Evolutionary conservation across 2,797 vertebrate genomes (phyloP).

Genomic region (Hybognathus amarus): DNA sequence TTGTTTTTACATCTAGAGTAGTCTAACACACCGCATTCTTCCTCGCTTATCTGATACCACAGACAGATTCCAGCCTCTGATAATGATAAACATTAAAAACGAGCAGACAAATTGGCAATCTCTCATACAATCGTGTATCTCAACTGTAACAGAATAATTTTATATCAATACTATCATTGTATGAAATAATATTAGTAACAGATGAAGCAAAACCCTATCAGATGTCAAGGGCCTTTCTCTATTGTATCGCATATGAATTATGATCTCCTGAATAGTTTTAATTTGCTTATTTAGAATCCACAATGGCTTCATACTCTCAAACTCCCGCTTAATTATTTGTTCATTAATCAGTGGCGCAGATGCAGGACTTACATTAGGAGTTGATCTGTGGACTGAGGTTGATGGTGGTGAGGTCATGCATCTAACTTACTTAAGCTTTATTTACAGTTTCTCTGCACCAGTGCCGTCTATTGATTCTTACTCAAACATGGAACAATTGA

Average conservation of each 20-base stretch:
- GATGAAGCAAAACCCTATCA: slow-evolving; percentile 30
- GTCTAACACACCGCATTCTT: slow-evolving; percentile 23
- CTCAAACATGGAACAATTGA: slow-evolving; percentile 36
- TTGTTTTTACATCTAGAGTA: slow-evolving; percentile 4
- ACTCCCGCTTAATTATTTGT: neutral
- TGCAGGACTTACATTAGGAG: neutral
- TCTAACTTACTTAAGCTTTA: slow-evolving; percentile 28
- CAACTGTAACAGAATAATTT: slow-evolving; percentile 12
- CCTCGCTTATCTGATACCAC: slow-evolving; percentile 35
- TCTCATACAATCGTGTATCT: slow-evolving; percentile 5
- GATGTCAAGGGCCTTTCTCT: neutral
- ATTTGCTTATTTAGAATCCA: slow-evolving; percentile 31
- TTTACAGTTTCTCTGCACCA: slow-evolving; percentile 34
- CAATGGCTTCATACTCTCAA: slow-evolving; percentile 1
- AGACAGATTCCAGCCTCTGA: slow-evolving; percentile 25
- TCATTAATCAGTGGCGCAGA: slow-evolving; percentile 16
- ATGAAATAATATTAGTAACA: slow-evolving; percentile 28
- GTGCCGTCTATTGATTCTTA: slow-evolving; percentile 24
- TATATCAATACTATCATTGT: neutral
- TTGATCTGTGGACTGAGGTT: slow-evolving; percentile 18
- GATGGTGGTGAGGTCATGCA: neutral
- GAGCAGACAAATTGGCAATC: slow-evolving; percentile 23
- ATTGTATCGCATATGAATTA: slow-evolving; percentile 1
- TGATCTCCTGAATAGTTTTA: slow-evolving; percentile 2
- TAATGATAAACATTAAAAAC: slow-evolving; percentile 19